These are phyloP conservation scores for Leptonema lineaticorne DNA, from an alignment of 1,140 invertebrate genomes.

Conservation along the genomic window DNA sequence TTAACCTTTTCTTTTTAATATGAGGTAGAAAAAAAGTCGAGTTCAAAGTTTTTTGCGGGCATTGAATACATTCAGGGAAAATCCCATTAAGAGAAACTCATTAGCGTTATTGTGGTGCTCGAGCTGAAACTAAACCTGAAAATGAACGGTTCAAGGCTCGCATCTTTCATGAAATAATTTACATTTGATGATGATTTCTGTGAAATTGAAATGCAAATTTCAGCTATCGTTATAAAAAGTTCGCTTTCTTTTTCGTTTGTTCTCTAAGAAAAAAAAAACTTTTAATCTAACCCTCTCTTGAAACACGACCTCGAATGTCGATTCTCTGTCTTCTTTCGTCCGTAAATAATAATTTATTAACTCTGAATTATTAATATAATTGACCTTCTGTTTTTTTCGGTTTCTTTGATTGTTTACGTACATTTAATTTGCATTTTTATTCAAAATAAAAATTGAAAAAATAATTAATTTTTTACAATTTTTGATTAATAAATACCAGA, in stretches of 20 bases:
- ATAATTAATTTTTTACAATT: no score
- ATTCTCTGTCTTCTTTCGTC: not conserved
- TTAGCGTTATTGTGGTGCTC: not conserved
- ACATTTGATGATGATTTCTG: not conserved
- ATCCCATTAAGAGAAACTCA: no score
- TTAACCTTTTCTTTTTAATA: no score
- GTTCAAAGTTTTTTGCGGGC: no score
- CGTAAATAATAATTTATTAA: conserved; percentile 7
- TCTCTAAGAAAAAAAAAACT: no score
- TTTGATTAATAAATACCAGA: no score
- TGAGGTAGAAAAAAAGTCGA: no score
- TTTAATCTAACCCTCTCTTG: no score
- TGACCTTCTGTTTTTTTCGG: not conserved
- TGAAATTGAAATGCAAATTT: conserved; percentile 15
- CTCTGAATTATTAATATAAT: not conserved
- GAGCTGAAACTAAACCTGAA: not conserved
- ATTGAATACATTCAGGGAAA: no score
- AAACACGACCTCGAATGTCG: no score
- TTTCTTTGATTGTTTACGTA: not conserved
- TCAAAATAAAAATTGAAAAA: not conserved
- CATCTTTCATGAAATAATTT: not conserved
- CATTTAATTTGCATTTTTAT: not conserved
- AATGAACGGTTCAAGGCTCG: not conserved
- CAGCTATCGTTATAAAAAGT: not conserved
- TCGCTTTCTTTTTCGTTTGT: not conserved